Conservation (phyloP, 1,140 invertebrate species). For the Caenorhabditis remanei region DNA sequence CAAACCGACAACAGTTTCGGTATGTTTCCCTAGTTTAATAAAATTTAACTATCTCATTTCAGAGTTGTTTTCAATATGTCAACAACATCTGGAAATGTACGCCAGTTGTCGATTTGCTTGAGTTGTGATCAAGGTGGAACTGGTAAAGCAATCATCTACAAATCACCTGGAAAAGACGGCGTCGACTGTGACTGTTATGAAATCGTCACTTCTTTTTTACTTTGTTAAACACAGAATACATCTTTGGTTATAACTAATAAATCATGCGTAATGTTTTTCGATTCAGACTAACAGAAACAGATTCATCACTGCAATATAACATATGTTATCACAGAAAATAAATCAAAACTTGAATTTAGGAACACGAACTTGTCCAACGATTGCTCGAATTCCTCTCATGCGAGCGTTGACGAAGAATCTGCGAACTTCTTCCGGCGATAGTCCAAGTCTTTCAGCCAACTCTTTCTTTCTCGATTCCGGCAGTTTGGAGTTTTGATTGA, state of each 20-base stretch:
- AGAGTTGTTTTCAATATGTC: background rate
- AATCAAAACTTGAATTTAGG: too few species aligned
- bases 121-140: background rate
- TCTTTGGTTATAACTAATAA: too few species aligned
- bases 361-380: background rate
- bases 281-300: too few species aligned
- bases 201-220: background rate
- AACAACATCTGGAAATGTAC: background rate
- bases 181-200: background rate
- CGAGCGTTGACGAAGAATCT: background rate
- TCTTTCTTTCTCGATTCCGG: background rate
- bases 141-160: conserved; percentile 16
- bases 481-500: background rate
- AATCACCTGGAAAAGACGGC: background rate
- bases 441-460: background rate
- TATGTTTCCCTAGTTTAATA: background rate
- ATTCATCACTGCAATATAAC: too few species aligned
- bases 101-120: background rate
- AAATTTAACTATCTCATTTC: background rate
- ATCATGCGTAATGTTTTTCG: too few species aligned
- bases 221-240: background rate
- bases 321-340: too few species aligned
- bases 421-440: background rate
- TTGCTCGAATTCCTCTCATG: background rate
- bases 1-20: background rate